phyloP scores from a whole-genome alignment of 2,888 invertebrate species.

The Synergus laeviventris region DNA sequence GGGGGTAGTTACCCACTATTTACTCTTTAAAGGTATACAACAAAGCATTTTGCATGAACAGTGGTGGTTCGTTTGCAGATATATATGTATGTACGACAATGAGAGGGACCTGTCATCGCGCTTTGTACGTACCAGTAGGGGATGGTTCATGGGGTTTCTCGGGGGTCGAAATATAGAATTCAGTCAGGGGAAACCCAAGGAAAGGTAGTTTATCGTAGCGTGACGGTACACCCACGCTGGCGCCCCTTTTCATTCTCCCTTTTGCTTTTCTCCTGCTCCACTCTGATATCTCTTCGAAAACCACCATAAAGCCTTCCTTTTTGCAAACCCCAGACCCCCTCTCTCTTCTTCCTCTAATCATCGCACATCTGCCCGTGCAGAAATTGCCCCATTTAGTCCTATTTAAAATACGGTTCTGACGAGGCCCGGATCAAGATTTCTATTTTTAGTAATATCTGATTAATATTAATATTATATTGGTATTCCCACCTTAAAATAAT shows the following conservation, averaged over 20 bases:
- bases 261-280: constrained; percentile 7
- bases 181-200: constrained; percentile 41
- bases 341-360: constrained; percentile 53
- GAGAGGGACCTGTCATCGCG: constrained; percentile 68
- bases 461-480: too few relatives aligned
- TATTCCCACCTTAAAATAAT: too few relatives aligned
- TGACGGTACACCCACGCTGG: constrained; percentile 68
- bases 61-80: constrained; percentile 7
- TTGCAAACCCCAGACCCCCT: constrained; percentile 31
- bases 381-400: too few relatives aligned
- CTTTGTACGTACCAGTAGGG: constrained; percentile 61
- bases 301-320: constrained; percentile 39
- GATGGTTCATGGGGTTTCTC: constrained; percentile 58
- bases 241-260: constrained; percentile 57
- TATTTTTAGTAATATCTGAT: too few relatives aligned
- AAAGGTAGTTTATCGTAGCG: constrained; percentile 64
- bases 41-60: constrained; percentile 12
- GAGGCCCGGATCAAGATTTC: too few relatives aligned
- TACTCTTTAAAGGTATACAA: constrained; percentile 26
- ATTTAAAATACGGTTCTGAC: too few relatives aligned
- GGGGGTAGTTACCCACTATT: constrained; percentile 29
- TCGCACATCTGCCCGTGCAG: constrained; percentile 66
- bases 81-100: constrained; percentile 60
- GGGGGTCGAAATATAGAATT: constrained; percentile 48
- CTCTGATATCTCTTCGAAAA: constrained; percentile 36